Conservation (phyloP, 2,113 vertebrate species). For the Melierax canorus region DNA sequence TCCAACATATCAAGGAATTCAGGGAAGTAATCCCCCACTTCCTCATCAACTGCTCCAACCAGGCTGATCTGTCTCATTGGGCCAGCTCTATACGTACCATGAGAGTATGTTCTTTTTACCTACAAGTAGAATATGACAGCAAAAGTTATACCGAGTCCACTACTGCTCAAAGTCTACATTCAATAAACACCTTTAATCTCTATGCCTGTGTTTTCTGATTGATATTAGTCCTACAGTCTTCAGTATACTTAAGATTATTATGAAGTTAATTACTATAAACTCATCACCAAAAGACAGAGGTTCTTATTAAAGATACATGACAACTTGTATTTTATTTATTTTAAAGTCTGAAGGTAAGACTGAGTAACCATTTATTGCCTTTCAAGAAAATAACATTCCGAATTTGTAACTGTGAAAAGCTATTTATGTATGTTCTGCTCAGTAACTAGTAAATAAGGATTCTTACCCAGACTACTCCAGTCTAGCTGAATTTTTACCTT, state of each 20-base stretch:
- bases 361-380: neutral
- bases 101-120: conserved; percentile 97
- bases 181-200: neutral
- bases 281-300: neutral
- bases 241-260: neutral
- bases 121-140: conserved; percentile 63
- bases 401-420: neutral
- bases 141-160: neutral
- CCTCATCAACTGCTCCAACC: conserved; percentile 97
- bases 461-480: conserved; percentile 11
- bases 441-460: neutral
- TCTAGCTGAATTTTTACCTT: neutral
- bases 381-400: neutral
- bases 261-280: neutral
- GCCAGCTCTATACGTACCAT: conserved; percentile 95
- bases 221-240: neutral
- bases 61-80: conserved; percentile 98
- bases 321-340: neutral
- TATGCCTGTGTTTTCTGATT: neutral
- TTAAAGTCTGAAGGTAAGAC: neutral
- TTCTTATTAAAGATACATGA: neutral
- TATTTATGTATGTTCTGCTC: neutral
- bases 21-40: conserved; percentile 96
- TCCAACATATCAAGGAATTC: conserved; percentile 95
- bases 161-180: neutral